Evolutionary conservation across 1,140 invertebrate genomes (phyloP).

Genomic region (Eriosoma lanigerum): DNA sequence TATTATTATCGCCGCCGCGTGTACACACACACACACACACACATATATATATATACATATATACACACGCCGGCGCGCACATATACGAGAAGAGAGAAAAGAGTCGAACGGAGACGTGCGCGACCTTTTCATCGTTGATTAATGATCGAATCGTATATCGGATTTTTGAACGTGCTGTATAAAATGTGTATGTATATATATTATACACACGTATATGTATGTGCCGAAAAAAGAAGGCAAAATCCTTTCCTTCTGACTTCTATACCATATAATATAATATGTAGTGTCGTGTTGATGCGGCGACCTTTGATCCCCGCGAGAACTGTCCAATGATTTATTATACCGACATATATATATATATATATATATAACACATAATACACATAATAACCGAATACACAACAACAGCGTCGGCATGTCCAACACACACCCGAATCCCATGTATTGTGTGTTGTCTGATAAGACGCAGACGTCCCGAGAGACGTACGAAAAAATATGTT

Average conservation of each 20-base stretch:
- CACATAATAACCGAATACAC: neutral
- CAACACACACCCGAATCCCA: neutral
- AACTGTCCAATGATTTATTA: conserved; percentile 46
- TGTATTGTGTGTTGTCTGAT: neutral
- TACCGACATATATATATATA: neutral
- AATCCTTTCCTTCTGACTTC: conserved; percentile 42
- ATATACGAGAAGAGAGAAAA: neutral
- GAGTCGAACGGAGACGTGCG: neutral
- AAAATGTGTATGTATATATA: neutral
- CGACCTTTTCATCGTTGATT: conserved; percentile 47
- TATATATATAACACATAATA: neutral
- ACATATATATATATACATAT: neutral
- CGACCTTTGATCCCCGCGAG: conserved; percentile 43
- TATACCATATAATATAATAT: neutral
- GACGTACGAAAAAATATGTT: neutral
- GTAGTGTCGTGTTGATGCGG: conserved; percentile 16
- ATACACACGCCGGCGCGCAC: no score
- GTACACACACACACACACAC: neutral
- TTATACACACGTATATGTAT: neutral
- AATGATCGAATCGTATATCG: conserved; percentile 25
- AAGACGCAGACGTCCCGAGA: neutral
- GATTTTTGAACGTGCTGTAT: conserved; percentile 27
- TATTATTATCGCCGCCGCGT: conserved; percentile 5
- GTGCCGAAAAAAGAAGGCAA: conserved; percentile 32
- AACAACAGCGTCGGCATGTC: conserved; percentile 16